A percentile compares a stretch with the other conserved stretches of the same genome.
These are phyloP conservation scores for Myotis daubentonii DNA, from an alignment of 2,797 vertebrate species.

Conservation along the genomic window DNA sequence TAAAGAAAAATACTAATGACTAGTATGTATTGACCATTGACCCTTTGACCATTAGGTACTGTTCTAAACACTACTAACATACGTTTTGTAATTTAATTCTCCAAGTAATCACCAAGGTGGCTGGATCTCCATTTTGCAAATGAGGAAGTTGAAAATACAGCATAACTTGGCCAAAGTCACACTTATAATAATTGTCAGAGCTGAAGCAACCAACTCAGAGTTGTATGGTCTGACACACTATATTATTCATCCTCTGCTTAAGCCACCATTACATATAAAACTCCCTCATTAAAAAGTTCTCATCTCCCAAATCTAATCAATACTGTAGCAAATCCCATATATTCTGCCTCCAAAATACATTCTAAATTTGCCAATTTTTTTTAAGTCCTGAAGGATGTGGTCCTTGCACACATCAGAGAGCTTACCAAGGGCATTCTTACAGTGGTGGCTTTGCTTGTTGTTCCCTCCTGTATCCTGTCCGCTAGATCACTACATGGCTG, in stretches of 20 bases:
- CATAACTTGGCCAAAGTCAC: not conserved
- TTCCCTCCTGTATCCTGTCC: not conserved
- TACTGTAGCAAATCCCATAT: not conserved
- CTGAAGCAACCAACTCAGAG: not conserved
- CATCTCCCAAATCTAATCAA: not conserved
- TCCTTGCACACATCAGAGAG: not conserved
- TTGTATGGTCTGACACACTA: not conserved
- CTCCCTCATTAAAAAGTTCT: not conserved
- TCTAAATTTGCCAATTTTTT: not conserved
- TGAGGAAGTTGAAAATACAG: not conserved
- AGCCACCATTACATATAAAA: not conserved
- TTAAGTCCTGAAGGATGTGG: not conserved
- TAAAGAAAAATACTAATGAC: not conserved
- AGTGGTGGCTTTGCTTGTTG: not conserved
- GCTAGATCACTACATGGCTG: not conserved
- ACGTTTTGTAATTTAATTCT: conserved; percentile 28
- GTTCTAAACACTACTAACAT: not conserved
- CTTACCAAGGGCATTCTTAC: not conserved
- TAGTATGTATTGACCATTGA: not conserved
- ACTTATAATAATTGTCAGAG: not conserved
- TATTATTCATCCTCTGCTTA: not conserved
- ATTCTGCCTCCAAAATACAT: not conserved
- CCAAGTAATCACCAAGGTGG: not conserved
- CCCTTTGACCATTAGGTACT: not conserved
- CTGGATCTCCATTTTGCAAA: not conserved